Evolutionary conservation across 2,888 invertebrate species (phyloP), one percentile per base, ranked within the genome.

Genomic region (Mactromeris polynyma): DNA sequence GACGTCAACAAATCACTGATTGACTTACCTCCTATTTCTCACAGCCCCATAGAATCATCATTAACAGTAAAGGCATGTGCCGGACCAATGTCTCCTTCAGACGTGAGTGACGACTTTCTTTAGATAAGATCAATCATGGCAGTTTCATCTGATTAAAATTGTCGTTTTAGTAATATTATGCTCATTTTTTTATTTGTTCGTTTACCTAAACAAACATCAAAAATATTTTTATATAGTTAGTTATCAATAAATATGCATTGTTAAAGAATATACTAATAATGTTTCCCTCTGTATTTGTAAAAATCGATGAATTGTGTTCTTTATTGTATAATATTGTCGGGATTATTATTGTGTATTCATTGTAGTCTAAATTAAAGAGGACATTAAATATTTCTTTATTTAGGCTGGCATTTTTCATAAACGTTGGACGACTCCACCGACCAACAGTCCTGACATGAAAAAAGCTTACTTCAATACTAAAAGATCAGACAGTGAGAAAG

Each of bases 401-500:
- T 46, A 87, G 86, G 86, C 96, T 26, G 86, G 94, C 51, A 36
- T 93, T 38, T 96, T 96, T 85, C 95, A 96, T 69, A 94, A 94
- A 88, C 97, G 98, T 83, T 98, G 98, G 98, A 98, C 98, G 97
- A 98, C 98, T 0, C 98, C 98, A 11, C 98, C 98, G 0, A 97
- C 98, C 33, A 89, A 92, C 9, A 94, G 93, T 81, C 91, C 94
- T 3, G 92, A 94, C 21, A 93, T 94, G 11, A 87, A 92, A 31
- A 90, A 87, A 64, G 89, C 89, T 36, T 94, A 93, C 85, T 81
- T 92, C 2, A 89, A 95, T 26, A 95, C 96, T 6, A 94, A 96
- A 36, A 94, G 98, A 17, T 97, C 97, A 82, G 99, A 99, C 96
- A 97, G 98, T 46, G 98, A 98, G 88, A 99, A 99, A 96, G 99